Conservation (phyloP, 2,113 vertebrate species). For the Pseudois nayaur region DNA sequence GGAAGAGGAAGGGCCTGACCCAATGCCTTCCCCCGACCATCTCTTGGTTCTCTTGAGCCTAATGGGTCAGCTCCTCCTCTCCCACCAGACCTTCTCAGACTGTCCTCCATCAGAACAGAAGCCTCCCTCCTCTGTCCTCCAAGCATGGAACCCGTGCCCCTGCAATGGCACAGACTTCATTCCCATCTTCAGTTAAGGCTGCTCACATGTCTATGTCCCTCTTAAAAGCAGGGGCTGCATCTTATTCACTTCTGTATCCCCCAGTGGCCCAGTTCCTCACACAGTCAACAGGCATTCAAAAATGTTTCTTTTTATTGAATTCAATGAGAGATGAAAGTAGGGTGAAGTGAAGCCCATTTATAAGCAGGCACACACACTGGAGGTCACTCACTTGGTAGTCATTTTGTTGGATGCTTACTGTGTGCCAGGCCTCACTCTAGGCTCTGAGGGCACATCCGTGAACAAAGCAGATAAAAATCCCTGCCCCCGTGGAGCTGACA, state of each 20-base stretch:
- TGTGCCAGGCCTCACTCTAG: neutral
- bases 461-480: slow-evolving; percentile 28
- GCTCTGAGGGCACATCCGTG: neutral
- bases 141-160: neutral
- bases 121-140: neutral
- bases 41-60: neutral
- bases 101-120: neutral
- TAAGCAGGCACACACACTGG: neutral
- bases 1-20: neutral
- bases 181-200: neutral
- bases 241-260: neutral
- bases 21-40: neutral
- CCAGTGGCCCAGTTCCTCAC: neutral
- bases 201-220: neutral
- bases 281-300: neutral
- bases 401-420: neutral
- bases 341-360: slow-evolving; percentile 1
- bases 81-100: neutral
- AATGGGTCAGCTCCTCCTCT: neutral
- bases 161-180: neutral
- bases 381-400: neutral
- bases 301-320: neutral
- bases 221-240: neutral
- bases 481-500: neutral
- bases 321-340: neutral